Evolutionary conservation across 2,888 invertebrate species (phyloP), one percentile per base, ranked within the genome.

Genomic region (Polydrusus pterygomalis): DNA sequence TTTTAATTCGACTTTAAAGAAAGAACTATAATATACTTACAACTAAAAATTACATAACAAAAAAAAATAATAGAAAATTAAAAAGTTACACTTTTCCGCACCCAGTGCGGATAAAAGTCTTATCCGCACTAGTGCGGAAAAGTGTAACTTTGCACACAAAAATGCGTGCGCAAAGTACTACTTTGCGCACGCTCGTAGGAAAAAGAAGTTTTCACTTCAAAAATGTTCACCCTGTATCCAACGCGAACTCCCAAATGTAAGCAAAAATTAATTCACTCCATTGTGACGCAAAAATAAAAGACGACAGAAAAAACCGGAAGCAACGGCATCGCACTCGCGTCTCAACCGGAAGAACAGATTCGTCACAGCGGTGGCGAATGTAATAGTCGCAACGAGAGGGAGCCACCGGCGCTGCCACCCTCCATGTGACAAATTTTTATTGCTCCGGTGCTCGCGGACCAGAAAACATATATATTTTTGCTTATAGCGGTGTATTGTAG

Each of bases 391-490:
- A 45, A 64, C 40, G 40, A 71, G 67, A 72, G 79, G 82, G 81
- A 80, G 25, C 25, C 84, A 34, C 64, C 40, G 40, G 67, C 60
- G 82, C 81, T 80, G 81, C 63, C 79, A 79, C 83, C 84, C 83
- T 85, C 83, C 81, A 85, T 81, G 85, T 84, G 85, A 86, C 86
- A 86, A 86, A 86, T 86, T 86, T 86, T 86, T 86, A 86, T 85
- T 82, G 84, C 83, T 83, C 83, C 84, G 2, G 34, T 84, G 77
- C 83, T 82, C 81, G 81, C 82, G 74, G 9, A 49, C 82, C 81
- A 81, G 82, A 83, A 83, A 83, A 81, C 74, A 43, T 76, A 64
- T 70, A 67, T 64, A 70, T 60, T 40, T 60, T 18, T 56, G 15
- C 34, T 34, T 56, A 15, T 56, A 34, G 56, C 56, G 1, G 56